Conservation (phyloP, 2,797 vertebrate genomes). For the Leptoclinus maculatus region DNA sequence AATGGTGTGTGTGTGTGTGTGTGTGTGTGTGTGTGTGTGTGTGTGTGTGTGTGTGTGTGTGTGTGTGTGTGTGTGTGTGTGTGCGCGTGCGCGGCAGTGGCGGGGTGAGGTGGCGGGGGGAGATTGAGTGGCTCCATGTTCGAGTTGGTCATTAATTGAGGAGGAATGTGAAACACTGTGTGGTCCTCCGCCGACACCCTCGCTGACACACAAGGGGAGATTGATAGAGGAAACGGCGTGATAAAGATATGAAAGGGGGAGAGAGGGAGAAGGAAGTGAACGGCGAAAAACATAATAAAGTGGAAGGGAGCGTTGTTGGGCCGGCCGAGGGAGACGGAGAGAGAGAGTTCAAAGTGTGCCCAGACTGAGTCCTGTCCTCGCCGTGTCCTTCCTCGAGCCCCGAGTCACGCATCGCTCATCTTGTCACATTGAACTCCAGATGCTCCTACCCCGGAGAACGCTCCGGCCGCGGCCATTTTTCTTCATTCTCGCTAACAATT, state of each 20-base stretch:
- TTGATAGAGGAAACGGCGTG: conserved; percentile 80
- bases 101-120: conserved; percentile 49
- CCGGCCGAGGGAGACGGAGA: conserved; percentile 45
- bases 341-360: conserved; percentile 84
- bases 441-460: conserved; percentile 98
- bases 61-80: too few species aligned
- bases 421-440: conserved; percentile 99
- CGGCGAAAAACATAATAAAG: conserved; percentile 79
- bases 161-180: conserved; percentile 81
- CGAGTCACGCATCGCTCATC: conserved; percentile 97
- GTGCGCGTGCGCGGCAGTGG: background rate
- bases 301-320: conserved; percentile 67
- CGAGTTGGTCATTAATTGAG: conserved; percentile 85
- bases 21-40: conserved; percentile 33
- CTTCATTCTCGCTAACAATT: conserved; percentile 99
- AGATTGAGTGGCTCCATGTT: conserved; percentile 80
- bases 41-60: background rate
- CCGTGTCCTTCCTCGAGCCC: conserved; percentile 95
- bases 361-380: conserved; percentile 94
- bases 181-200: conserved; percentile 78
- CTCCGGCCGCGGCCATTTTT: conserved; percentile 94
- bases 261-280: conserved; percentile 56
- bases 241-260: conserved; percentile 78
- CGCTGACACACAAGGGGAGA: conserved; percentile 77
- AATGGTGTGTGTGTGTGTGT: conserved; percentile 62